These are phyloP conservation scores for Parnassius mnemosyne DNA, from an alignment of 2,888 invertebrate genomes.

Conservation along the genomic window DNA sequence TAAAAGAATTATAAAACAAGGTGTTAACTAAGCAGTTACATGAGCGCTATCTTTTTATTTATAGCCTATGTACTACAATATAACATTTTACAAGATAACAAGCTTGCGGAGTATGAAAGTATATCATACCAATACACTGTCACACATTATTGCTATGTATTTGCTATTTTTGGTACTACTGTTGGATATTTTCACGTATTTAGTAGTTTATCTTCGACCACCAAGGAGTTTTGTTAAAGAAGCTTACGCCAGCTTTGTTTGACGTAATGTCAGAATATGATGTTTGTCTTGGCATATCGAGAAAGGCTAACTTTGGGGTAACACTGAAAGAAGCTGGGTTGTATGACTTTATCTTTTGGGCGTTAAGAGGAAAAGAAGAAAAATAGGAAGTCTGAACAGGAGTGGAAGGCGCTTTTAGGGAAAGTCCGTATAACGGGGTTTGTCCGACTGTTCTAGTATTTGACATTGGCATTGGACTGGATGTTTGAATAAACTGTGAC, in stretches of 20 bases:
- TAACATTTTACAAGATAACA: constrained; percentile 10
- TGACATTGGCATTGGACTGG: constrained; percentile 25
- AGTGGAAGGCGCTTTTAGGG: constrained; percentile 3
- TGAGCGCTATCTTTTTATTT: constrained; percentile 29
- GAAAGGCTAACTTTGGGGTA: constrained; percentile 42
- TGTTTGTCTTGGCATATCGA: constrained; percentile 42
- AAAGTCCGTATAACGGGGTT: constrained; percentile 23
- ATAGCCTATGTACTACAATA: constrained; percentile 34
- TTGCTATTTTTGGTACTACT: constrained; percentile 5
- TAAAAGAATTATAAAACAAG: no score
- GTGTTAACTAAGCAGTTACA: constrained; percentile 27
- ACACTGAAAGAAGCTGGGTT: constrained; percentile 34
- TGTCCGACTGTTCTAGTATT: constrained; percentile 21
- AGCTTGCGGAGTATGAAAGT: constrained; percentile 23
- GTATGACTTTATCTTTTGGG: constrained; percentile 2
- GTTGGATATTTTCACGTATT: constrained; percentile 39
- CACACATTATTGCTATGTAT: constrained; percentile 25
- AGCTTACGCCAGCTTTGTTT: constrained; percentile 15
- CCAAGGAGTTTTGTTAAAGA: constrained; percentile 41
- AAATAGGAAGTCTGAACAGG: constrained; percentile 7
- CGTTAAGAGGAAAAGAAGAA: not conserved
- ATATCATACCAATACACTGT: constrained; percentile 35
- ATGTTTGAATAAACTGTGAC: constrained; percentile 21
- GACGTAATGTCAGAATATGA: constrained; percentile 29
- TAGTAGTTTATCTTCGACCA: constrained; percentile 48